phyloP scores from a whole-genome alignment of 1,140 invertebrate species.

The Pogonognathellus flavescens region DNA sequence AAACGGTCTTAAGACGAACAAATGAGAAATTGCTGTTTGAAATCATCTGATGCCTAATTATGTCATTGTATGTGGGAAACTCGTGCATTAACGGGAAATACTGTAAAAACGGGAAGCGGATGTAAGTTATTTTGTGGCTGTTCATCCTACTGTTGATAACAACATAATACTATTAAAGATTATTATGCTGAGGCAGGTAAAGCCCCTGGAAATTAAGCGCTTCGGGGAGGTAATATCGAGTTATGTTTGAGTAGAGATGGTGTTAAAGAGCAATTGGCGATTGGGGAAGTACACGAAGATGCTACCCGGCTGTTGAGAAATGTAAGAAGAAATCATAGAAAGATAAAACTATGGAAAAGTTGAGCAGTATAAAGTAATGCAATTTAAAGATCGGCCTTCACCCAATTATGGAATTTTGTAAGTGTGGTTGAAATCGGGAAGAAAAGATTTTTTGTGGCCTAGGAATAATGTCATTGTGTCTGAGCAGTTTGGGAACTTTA shows the following conservation, averaged over 20 bases:
- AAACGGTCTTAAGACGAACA: too few species aligned
- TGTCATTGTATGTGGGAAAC: too few species aligned
- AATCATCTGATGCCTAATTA: too few species aligned
- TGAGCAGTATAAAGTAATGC: constrained; percentile 22
- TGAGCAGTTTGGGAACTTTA: constrained; percentile 49
- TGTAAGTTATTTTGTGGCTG: too few species aligned
- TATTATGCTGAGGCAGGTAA: too few species aligned
- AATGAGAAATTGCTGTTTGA: too few species aligned
- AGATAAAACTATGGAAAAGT: constrained; percentile 1
- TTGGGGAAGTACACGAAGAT: neutral
- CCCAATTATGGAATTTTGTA: constrained; percentile 59
- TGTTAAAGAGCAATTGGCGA: neutral
- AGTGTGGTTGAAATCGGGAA: constrained; percentile 40
- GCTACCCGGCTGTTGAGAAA: neutral
- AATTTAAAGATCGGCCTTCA: constrained; percentile 50
- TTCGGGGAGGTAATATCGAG: neutral
- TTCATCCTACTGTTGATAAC: too few species aligned
- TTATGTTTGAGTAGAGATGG: neutral
- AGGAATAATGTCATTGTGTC: constrained; percentile 52
- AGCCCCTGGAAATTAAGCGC: too few species aligned
- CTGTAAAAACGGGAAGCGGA: too few species aligned
- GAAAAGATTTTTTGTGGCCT: constrained; percentile 46
- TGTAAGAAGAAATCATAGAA: neutral
- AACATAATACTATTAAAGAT: too few species aligned
- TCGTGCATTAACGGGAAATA: too few species aligned